Evolutionary conservation across 2,113 vertebrate species (phyloP).

Genomic region (Corythornis vintsioides): DNA sequence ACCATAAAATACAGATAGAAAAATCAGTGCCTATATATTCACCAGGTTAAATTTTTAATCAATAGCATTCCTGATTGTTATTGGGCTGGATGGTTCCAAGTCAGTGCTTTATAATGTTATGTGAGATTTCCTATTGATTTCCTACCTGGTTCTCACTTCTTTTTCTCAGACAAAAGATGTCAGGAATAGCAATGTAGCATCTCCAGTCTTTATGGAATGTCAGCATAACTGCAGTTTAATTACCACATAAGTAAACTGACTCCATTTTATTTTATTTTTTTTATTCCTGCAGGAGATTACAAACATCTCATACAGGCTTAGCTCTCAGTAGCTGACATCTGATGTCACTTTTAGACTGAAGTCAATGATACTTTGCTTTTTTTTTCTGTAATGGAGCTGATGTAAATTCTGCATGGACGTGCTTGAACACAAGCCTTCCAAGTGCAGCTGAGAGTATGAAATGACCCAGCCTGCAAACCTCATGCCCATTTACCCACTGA

Average conservation of each 20-base stretch:
- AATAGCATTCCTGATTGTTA: constrained; percentile 6
- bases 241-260: not conserved
- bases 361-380: not conserved
- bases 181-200: not conserved
- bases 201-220: not conserved
- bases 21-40: not conserved
- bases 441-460: not conserved
- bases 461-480: not conserved
- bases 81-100: not conserved
- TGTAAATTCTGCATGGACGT: not conserved
- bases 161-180: not conserved
- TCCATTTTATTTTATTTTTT: not conserved
- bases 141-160: not conserved
- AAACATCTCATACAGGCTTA: not conserved
- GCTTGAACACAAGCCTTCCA: not conserved
- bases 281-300: not conserved
- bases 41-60: constrained; percentile 1
- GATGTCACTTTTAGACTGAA: not conserved
- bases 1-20: not conserved
- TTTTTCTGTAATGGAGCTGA: not conserved
- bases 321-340: not conserved
- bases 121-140: not conserved
- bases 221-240: not conserved
- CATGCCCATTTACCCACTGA: not conserved
- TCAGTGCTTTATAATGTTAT: not conserved